These are phyloP conservation scores for Drosophila kohkoa DNA, from an alignment of 1,140 invertebrate species.

Conservation along the genomic window DNA sequence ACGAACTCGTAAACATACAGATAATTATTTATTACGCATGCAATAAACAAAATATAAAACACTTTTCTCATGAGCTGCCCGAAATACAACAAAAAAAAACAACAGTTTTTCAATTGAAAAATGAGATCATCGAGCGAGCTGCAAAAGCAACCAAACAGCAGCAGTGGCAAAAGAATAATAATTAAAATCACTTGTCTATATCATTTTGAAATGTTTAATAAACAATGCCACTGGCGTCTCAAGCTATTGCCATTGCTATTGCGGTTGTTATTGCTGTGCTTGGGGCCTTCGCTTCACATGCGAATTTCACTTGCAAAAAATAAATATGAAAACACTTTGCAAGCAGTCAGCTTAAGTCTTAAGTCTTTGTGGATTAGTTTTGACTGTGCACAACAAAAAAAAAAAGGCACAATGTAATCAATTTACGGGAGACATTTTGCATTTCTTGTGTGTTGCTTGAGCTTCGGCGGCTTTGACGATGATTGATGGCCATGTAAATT, in stretches of 20 bases:
- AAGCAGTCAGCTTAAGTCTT: slow-evolving; percentile 47
- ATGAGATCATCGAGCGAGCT: slow-evolving; percentile 68
- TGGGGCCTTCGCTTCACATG: slow-evolving; percentile 14
- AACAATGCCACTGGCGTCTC: slow-evolving; percentile 66
- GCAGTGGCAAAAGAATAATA: slow-evolving; percentile 66
- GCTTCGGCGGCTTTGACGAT: slow-evolving; percentile 35
- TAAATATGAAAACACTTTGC: slow-evolving; percentile 14
- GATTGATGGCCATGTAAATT: slow-evolving; percentile 59
- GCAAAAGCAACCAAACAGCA: slow-evolving; percentile 16
- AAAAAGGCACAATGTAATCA: slow-evolving; percentile 68
- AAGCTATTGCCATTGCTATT: slow-evolving; percentile 22
- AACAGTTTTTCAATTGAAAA: slow-evolving; percentile 72
- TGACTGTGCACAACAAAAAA: background rate
- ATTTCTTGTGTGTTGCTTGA: slow-evolving; percentile 18
- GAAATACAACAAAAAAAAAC: background rate
- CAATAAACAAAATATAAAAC: slow-evolving; percentile 69
- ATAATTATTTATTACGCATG: slow-evolving; percentile 77
- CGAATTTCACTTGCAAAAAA: slow-evolving; percentile 43
- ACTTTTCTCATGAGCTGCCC: slow-evolving; percentile 55
- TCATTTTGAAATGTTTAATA: slow-evolving; percentile 77
- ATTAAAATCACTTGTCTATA: slow-evolving; percentile 78
- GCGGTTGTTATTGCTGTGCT: slow-evolving; percentile 10
- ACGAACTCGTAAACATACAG: slow-evolving; percentile 31
- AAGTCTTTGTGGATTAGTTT: slow-evolving; percentile 63
- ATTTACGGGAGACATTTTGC: slow-evolving; percentile 60